Base-by-base conservation (phyloP, 1,140 invertebrate genomes). In the Zophobas morio region DNA sequence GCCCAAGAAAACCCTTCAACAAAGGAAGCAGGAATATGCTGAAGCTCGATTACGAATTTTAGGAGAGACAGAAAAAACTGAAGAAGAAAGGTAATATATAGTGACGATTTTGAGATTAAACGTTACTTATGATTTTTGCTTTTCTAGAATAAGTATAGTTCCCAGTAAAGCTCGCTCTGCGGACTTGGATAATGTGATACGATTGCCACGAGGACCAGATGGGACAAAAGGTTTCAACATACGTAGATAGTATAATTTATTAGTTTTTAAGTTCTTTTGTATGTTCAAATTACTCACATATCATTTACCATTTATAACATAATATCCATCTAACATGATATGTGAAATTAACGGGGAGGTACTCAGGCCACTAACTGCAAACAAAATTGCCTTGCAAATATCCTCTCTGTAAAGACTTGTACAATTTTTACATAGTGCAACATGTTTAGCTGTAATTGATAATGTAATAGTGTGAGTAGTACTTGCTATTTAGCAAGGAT, bases 1-100 rank as follows among this genome's bases (percentile, higher is more conserved):
- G 83, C 95, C 94, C 46, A 92, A 94, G 49, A 96, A 96, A 87
- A 95, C 94, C 56, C 87, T 96, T 5, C 92, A 96, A 88, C 95
- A 95, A 89, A 89, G 95, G 82, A 94, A 96, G 86, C 93, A 94
- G 82, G 95, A 96, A 84, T 96, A 96, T 86, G 95, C 95, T 1
- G 92, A 96, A 86, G 95, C 95, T 34, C 89, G 95, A 72, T 89
- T 94, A 72, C 88, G 95, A 81, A 96, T 96, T 84, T 86, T 96
- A 78, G 95, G 95, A 6, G 92, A 94, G 86, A 93, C 94, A 94
- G 93, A 95, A 82, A 93, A 95, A 85, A 84, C 86, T 78, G 88
- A 90, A 84, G 86, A 89, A 86, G 86, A 89, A 86, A 92, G 88
- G 90, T 94, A 86, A 8, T 39, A 36, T 56, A 32, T 42, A 20